Conservation (phyloP, 2,113 vertebrate genomes). For the Pelusios castaneus region DNA sequence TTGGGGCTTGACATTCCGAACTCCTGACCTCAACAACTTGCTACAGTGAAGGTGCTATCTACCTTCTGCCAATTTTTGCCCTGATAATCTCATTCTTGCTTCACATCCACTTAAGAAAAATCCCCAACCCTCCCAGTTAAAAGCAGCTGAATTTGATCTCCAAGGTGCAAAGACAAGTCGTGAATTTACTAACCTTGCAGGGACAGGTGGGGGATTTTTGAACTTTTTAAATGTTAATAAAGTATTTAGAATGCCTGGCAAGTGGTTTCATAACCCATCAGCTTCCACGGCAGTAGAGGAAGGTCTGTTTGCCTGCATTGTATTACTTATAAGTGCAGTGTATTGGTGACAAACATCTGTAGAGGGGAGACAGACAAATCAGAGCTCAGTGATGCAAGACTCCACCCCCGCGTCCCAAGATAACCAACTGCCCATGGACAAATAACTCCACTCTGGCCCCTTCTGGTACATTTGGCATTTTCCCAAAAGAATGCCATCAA, state of each 20-base stretch:
- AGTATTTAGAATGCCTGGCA: not conserved
- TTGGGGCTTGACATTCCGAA: not conserved
- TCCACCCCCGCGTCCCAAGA: too few relatives aligned
- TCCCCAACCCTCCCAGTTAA: not conserved
- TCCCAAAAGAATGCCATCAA: not conserved
- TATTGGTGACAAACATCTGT: too few relatives aligned
- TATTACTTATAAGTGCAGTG: not conserved
- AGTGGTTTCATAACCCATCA: not conserved
- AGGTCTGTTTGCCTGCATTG: not conserved
- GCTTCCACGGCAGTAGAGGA: not conserved
- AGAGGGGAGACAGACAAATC: too few relatives aligned
- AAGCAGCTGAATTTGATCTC: not conserved
- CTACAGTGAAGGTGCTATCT: not conserved
- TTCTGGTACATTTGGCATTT: not conserved
- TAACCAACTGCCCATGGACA: too few relatives aligned
- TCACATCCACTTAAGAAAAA: not conserved
- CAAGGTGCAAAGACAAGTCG: not conserved
- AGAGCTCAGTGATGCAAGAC: too few relatives aligned
- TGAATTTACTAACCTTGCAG: not conserved
- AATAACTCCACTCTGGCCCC: too few relatives aligned
- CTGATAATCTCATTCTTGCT: not conserved
- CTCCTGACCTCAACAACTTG: not conserved
- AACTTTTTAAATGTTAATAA: not conserved
- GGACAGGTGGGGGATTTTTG: not conserved
- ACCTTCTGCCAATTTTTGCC: not conserved